These are phyloP conservation scores for Nesidiocoris tenuis DNA, from an alignment of 2,888 invertebrate species.

Conservation along the genomic window DNA sequence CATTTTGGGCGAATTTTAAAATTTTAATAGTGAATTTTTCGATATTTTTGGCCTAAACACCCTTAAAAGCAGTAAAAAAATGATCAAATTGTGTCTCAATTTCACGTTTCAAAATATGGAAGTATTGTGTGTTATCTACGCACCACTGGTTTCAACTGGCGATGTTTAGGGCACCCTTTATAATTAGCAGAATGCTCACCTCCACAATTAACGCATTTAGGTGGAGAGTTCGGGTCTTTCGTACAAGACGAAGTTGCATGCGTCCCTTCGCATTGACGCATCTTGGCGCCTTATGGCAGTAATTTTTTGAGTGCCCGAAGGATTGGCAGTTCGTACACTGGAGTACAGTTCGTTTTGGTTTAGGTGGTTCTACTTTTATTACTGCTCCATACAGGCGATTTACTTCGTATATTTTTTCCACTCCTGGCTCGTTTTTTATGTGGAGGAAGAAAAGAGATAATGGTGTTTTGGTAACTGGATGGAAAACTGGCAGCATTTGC, in stretches of 20 bases:
- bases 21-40: no score
- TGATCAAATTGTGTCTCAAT: no score
- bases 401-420: constrained; percentile 17
- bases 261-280: constrained; percentile 16
- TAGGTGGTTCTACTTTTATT: constrained; percentile 24
- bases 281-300: constrained; percentile 7
- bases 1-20: no score
- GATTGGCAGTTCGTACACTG: constrained; percentile 21
- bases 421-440: constrained; percentile 5
- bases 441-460: constrained; percentile 18
- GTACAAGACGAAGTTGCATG: neutral
- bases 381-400: constrained; percentile 19
- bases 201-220: neutral
- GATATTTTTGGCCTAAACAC: no score
- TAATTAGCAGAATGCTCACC: constrained; percentile 24
- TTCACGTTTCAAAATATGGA: no score
- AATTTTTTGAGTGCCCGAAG: constrained; percentile 12
- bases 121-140: no score
- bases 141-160: no score
- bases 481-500: constrained; percentile 19
- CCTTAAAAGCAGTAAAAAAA: no score
- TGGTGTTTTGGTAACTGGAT: constrained; percentile 23
- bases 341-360: constrained; percentile 16
- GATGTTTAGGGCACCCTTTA: constrained; percentile 8
- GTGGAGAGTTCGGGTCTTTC: neutral